Conservation (phyloP, 1,140 invertebrate genomes). For the Marisa cornuarietis region DNA sequence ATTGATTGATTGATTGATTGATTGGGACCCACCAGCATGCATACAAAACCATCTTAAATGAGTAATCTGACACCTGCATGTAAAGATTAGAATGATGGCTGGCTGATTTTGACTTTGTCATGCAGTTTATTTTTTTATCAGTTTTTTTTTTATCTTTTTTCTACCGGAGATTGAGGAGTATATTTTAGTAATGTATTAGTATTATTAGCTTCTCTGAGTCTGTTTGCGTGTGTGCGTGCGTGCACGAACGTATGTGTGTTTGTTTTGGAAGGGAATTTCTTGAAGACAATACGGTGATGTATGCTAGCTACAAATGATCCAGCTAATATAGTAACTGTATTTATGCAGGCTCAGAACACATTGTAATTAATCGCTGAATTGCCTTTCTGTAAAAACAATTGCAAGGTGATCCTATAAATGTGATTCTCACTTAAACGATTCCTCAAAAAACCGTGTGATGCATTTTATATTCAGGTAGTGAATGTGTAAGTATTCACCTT, state of each 20-base stretch:
- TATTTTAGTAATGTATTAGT: background rate
- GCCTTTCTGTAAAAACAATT: background rate
- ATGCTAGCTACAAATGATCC: background rate
- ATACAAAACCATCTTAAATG: too few relatives aligned
- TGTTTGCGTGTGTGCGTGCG: background rate
- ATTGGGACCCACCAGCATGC: too few relatives aligned
- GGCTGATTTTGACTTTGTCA: background rate
- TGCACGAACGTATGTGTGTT: too few relatives aligned
- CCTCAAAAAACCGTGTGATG: too few relatives aligned
- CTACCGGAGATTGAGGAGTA: background rate
- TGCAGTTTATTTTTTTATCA: background rate
- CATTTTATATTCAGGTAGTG: too few relatives aligned
- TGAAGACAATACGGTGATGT: background rate
- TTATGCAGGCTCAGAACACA: background rate
- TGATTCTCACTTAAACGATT: too few relatives aligned
- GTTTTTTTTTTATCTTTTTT: background rate
- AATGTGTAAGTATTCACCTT: too few relatives aligned
- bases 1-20: too few relatives aligned
- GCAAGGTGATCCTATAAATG: background rate
- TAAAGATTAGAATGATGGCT: background rate
- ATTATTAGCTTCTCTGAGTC: background rate
- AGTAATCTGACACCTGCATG: too few relatives aligned
- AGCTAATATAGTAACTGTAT: background rate
- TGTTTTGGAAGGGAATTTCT: background rate
- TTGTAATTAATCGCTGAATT: background rate